These are phyloP conservation scores for Rousettus leschenaultii DNA, from an alignment of 2,113 vertebrate species.

Conservation along the genomic window DNA sequence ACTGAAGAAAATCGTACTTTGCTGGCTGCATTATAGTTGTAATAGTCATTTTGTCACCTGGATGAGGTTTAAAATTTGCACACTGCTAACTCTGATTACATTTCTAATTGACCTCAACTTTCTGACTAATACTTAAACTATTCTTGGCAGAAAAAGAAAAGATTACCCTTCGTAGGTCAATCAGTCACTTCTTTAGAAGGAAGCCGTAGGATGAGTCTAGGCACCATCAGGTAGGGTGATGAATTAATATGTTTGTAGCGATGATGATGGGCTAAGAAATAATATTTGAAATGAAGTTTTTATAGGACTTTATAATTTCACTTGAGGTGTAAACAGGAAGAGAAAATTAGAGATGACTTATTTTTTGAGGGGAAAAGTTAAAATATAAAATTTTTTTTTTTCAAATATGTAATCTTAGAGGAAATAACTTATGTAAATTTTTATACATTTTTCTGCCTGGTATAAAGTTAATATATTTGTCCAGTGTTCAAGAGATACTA, in stretches of 20 bases:
- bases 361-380: neutral
- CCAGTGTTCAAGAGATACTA: neutral
- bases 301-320: neutral
- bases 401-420: neutral
- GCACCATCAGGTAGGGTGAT: neutral
- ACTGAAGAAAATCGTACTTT: neutral
- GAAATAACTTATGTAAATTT: neutral
- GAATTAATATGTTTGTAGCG: neutral
- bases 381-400: neutral
- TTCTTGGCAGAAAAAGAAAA: neutral
- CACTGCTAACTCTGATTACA: neutral
- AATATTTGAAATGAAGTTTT: neutral
- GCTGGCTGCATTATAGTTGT: neutral
- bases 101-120: neutral
- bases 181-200: neutral
- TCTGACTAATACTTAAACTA: neutral
- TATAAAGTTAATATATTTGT: neutral
- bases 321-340: neutral
- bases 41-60: neutral
- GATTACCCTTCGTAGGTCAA: neutral
- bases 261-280: neutral
- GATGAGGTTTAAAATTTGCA: neutral
- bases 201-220: neutral
- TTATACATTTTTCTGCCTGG: neutral
- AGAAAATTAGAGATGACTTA: neutral